Evolutionary conservation across 2,797 vertebrate species (phyloP).

Genomic region (Spea hammondii): DNA sequence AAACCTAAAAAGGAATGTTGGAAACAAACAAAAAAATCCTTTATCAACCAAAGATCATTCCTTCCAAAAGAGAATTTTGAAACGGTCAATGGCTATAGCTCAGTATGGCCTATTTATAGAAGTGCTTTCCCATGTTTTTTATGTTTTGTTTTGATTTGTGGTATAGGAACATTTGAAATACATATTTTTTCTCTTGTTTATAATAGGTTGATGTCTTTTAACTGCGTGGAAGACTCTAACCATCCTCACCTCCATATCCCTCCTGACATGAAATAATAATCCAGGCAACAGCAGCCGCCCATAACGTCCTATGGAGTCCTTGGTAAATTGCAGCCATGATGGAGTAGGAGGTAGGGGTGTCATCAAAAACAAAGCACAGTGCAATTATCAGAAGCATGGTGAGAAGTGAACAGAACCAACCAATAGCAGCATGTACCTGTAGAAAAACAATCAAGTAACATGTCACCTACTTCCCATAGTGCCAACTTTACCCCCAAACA

Average conservation of each 20-base stretch:
- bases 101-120: no score
- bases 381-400: slow-evolving; percentile 68
- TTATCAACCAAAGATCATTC: no score
- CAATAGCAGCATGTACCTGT: slow-evolving; percentile 72
- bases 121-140: no score
- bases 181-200: background rate
- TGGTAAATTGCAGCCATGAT: slow-evolving; percentile 73
- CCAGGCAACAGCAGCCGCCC: slow-evolving; percentile 77
- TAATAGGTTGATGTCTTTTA: background rate
- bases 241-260: slow-evolving; percentile 73
- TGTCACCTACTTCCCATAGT: no score
- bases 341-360: slow-evolving; percentile 60
- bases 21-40: no score
- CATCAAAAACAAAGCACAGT: slow-evolving; percentile 69
- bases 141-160: background rate
- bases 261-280: slow-evolving; percentile 79
- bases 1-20: slow-evolving; percentile 61
- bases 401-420: slow-evolving; percentile 72
- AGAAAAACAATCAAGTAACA: background rate
- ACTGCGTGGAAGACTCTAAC: background rate
- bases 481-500: no score
- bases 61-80: no score
- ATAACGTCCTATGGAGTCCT: slow-evolving; percentile 76
- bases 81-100: no score
- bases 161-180: background rate